A percentile compares a stretch with the other conserved stretches of the same genome.
phyloP scores from a whole-genome alignment of 1,140 invertebrate species.

The Neomicropteryx cornuta region DNA sequence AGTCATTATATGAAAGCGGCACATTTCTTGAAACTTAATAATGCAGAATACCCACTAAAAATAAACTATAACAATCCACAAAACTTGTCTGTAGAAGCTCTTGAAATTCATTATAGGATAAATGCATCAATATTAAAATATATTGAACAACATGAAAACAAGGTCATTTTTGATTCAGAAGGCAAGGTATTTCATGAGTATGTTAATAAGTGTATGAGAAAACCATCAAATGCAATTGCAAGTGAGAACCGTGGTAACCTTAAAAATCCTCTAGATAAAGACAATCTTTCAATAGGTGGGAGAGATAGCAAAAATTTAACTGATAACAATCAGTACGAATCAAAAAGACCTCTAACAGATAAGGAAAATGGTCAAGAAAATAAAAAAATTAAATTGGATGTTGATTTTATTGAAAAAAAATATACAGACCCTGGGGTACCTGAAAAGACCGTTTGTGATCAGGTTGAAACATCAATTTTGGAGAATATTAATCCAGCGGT shows the following conservation, averaged over 20 bases:
- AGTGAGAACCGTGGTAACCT: too few relatives aligned
- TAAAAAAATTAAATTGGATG: constrained; percentile 27
- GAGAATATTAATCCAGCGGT: too few relatives aligned
- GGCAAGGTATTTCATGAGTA: constrained; percentile 32
- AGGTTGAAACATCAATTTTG: too few relatives aligned
- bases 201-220: constrained; percentile 33
- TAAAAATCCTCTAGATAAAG: too few relatives aligned
- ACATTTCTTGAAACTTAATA: constrained; percentile 63
- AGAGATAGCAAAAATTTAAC: too few relatives aligned
- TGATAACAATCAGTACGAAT: too few relatives aligned
- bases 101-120: constrained; percentile 76
- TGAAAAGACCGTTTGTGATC: too few relatives aligned
- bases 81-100: constrained; percentile 75
- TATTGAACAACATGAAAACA: constrained; percentile 55
- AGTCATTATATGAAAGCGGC: constrained; percentile 68
- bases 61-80: constrained; percentile 78
- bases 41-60: constrained; percentile 74
- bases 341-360: too few relatives aligned
- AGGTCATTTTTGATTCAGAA: constrained; percentile 30
- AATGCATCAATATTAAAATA: constrained; percentile 80
- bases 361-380: constrained; percentile 29
- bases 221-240: too few relatives aligned
- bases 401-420: constrained; percentile 11
- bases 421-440: neutral
- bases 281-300: too few relatives aligned